Evolutionary conservation across 2,888 invertebrate species (phyloP), one percentile per base, ranked within the genome.

Genomic region (Endotricha flammealis): DNA sequence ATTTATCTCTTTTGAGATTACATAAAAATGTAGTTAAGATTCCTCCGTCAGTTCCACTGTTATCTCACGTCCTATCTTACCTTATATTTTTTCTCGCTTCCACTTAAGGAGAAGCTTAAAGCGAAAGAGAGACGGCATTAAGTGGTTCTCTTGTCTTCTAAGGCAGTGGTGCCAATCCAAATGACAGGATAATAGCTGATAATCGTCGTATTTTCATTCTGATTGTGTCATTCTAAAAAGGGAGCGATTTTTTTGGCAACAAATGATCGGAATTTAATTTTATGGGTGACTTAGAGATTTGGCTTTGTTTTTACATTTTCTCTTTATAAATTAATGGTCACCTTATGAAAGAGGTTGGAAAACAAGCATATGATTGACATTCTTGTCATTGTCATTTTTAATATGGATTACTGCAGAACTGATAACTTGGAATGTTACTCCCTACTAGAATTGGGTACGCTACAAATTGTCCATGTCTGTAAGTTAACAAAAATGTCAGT

Each of bases 171-270:
- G 55, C 38, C 50, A 44, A 31, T 53, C 36, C 40, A 38, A 50
- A 49, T 43, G 52, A 52, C 53, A 49, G 39, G 44, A 45, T 56
- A 53, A 57, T 50, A 35, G 41, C 41, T 48, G 60, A 54, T 53
- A 56, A 43, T 46, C 42, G 48, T 46, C 46, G 44, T 41, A 50
- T 39, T 41, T 50, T 49, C 44, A 50, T 51, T 48, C 32, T 38
- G 44, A 59, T 49, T 42, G 43, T 41, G 41, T 32, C 39, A 36
- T 42, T 47, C 44, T 33, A 12, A 32, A 42, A 43, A 40, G 36
- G 30, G 24, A 35, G 30, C 23, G 32, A 43, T 39, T 39, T 28
- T 14, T 4, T 20, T 20, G n/a, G 6, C n/a, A 8, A 8, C 6
- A 20, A 20, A n/a, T 20, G 20, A 20, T 20, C 20, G 6, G 7